Percentiles rank a stretch among this genome's conserved stretches.
Conservation (phyloP, 37 sponge, comb jelly and placozoan species). For the Lycopodina hypogea region DNA sequence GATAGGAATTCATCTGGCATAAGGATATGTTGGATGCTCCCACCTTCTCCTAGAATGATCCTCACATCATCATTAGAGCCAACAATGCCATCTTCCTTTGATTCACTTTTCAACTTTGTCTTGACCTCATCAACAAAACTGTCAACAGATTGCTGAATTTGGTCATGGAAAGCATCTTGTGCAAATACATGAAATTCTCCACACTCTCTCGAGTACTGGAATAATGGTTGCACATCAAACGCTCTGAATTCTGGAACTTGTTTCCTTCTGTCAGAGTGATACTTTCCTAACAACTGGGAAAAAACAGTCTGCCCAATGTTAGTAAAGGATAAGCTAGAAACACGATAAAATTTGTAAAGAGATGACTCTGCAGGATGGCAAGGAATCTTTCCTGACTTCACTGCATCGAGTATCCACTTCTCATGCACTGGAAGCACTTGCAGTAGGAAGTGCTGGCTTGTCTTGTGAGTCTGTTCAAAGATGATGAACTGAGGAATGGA, state of each 20-base stretch:
- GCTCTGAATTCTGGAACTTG: background rate
- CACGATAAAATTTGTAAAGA: slow-evolving; percentile 5
- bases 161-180: slow-evolving; percentile 10
- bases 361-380: slow-evolving; percentile 23
- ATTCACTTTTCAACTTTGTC: slow-evolving; percentile 8
- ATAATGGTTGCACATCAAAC: slow-evolving; percentile 9
- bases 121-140: background rate
- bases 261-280: background rate
- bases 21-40: slow-evolving; percentile 39
- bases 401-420: slow-evolving; percentile 71
- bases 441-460: slow-evolving; percentile 61
- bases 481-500: slow-evolving; percentile 34
- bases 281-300: background rate
- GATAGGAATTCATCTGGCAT: slow-evolving; percentile 57
- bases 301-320: background rate
- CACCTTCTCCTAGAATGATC: slow-evolving; percentile 56
- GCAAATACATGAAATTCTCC: slow-evolving; percentile 21
- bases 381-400: slow-evolving; percentile 18
- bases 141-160: background rate
- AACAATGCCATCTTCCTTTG: slow-evolving; percentile 34
- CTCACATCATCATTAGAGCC: slow-evolving; percentile 30
- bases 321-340: slow-evolving; percentile 20
- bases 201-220: slow-evolving; percentile 1
- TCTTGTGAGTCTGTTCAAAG: slow-evolving; percentile 67
- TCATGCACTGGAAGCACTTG: slow-evolving; percentile 57